These are phyloP conservation scores for Galendromus occidentalis DNA, from an alignment of 1,140 invertebrate species.

Conservation along the genomic window DNA sequence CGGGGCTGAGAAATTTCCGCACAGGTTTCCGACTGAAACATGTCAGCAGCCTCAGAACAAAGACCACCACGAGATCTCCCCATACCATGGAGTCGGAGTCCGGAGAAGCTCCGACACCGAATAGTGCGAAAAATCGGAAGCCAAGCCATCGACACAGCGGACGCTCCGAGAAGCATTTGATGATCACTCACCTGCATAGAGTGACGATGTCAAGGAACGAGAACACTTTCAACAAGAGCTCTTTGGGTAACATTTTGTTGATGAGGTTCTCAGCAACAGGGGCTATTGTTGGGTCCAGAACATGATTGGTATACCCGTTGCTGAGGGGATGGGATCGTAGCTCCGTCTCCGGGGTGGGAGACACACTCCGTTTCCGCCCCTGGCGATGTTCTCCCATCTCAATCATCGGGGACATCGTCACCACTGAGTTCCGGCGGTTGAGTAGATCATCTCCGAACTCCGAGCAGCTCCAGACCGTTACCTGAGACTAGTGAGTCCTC, in stretches of 20 bases:
- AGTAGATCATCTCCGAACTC: too few species aligned
- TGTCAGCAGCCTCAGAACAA: too few species aligned
- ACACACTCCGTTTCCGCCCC: not conserved
- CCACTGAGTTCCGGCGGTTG: too few species aligned
- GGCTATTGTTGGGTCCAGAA: slow-evolving; percentile 14
- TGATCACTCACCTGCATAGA: slow-evolving; percentile 11
- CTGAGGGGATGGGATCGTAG: too few species aligned
- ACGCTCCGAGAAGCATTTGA: not conserved
- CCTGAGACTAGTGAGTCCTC: too few species aligned
- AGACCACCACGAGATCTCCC: too few species aligned
- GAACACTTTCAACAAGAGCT: slow-evolving; percentile 47
- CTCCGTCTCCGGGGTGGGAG: not conserved
- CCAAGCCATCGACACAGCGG: not conserved
- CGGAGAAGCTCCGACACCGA: too few species aligned
- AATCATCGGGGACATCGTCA: not conserved
- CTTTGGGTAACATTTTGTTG: slow-evolving; percentile 88
- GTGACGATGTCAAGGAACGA: slow-evolving; percentile 12
- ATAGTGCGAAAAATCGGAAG: not conserved
- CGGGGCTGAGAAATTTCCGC: too few species aligned
- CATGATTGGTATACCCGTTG: too few species aligned
- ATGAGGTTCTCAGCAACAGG: slow-evolving; percentile 61
- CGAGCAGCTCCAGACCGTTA: too few species aligned
- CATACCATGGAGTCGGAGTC: too few species aligned
- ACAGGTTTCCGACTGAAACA: too few species aligned
- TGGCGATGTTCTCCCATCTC: not conserved